Evolutionary conservation across 2,113 vertebrate species (phyloP).

Genomic region (Nycticryphes semicollaris): DNA sequence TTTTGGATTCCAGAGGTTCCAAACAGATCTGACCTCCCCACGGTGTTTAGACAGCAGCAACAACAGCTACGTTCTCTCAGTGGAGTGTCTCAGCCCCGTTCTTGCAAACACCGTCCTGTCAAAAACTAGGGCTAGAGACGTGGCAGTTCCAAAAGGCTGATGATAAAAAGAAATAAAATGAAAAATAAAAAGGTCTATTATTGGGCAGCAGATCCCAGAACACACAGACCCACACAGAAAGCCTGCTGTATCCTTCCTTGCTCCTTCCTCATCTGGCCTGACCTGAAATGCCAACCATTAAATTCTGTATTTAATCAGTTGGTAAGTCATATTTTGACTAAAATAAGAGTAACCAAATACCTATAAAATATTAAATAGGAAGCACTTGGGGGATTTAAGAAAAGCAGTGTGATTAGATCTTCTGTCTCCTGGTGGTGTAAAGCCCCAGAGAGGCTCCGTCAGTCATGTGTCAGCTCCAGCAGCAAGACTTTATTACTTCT

Average conservation of each 20-base stretch:
- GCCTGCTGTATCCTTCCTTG: neutral
- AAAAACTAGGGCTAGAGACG: neutral
- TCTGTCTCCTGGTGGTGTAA: neutral
- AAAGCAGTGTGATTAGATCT: neutral
- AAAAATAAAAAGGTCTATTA: neutral
- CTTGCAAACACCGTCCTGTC: neutral
- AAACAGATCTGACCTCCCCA: neutral
- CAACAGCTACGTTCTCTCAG: neutral
- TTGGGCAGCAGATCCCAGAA: neutral
- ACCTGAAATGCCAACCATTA: neutral
- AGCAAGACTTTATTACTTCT: neutral
- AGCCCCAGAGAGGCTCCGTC: neutral
- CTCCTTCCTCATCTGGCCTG: neutral
- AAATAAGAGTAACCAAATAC: neutral
- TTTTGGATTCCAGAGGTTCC: neutral
- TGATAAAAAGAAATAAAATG: neutral
- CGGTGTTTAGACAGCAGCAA: neutral
- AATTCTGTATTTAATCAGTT: neutral
- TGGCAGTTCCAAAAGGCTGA: neutral
- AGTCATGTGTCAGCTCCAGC: neutral
- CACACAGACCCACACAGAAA: neutral
- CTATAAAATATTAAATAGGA: neutral
- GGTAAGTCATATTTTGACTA: neutral
- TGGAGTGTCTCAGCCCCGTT: fast-evolving
- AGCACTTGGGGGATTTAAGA: neutral